Evolutionary conservation across 2,888 invertebrate genomes (phyloP), one percentile per base, ranked within the genome.

Genomic region (Parnassius orleans): DNA sequence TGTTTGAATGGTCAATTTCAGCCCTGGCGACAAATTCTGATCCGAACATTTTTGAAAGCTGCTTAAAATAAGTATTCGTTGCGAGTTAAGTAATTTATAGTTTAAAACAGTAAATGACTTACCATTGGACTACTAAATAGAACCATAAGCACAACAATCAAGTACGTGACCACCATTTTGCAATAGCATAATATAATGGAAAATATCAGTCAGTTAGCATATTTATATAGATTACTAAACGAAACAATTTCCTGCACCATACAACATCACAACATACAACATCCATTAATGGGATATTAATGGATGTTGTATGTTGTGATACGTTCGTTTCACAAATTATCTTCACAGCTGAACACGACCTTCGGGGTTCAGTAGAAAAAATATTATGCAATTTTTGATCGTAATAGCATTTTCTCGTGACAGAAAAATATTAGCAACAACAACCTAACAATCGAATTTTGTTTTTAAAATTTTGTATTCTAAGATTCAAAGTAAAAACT

Each of bases 331-430:
- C 43, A 57, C 57, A 62, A 53, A 62, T 62, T 62, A 57, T 62
- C 53, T 57, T 53, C 62, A 61, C 44, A 46, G 53, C 43, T 61
- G 52, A 57, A 53, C 61, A 56, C 46, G 61, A 52, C 57, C 61
- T 57, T 61, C 56, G 15, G 47, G 15, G 53, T 60, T 48, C 12
- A 46, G 52, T 61, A 46, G 61, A 61, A 61, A 61, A 51, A 53
- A 19, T 19, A 19, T 19, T 19, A 19, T 19, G 19, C 2, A 19
- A 19, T 19, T 19, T 2, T 19, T 19, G 19, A 19, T 19, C 19
- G 19, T 19, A n/a, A n/a, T n/a, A n/a, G n/a, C 33, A 50, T 60
- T 60, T 60, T 44, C 19, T 43, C 43, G 7, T 42, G n/a, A 53
- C 47, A 53, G 48, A 47, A 15, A 33, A 41, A 42, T n/a, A 11